phyloP scores from a whole-genome alignment of 2,888 invertebrate species.

The Metacarcinus magister region DNA sequence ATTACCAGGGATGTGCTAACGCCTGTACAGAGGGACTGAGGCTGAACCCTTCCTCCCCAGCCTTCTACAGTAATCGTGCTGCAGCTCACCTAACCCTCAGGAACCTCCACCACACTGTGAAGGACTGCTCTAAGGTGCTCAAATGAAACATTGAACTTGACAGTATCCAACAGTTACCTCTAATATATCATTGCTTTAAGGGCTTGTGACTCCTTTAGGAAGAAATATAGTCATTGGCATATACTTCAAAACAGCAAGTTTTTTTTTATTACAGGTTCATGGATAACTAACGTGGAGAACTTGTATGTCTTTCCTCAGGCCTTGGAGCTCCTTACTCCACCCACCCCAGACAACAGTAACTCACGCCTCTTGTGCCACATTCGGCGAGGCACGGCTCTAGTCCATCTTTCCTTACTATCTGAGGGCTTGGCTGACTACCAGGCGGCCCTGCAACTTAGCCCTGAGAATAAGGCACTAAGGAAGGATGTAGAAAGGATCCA shows the following conservation, averaged over 20 bases:
- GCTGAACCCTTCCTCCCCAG: slow-evolving; percentile 89
- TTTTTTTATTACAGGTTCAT: neutral
- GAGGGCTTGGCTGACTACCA: slow-evolving; percentile 91
- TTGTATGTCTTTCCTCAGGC: slow-evolving; percentile 86
- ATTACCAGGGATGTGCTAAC: slow-evolving; percentile 92
- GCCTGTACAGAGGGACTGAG: slow-evolving; percentile 92
- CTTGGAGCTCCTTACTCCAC: slow-evolving; percentile 90
- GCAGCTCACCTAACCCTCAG: slow-evolving; percentile 91
- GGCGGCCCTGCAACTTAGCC: slow-evolving; percentile 89
- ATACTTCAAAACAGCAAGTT: neutral
- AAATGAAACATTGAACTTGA: neutral
- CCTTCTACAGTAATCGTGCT: slow-evolving; percentile 91
- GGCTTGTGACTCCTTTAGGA: neutral
- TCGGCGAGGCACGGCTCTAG: slow-evolving; percentile 90
- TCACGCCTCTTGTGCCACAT: slow-evolving; percentile 90
- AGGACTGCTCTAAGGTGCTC: slow-evolving; percentile 87
- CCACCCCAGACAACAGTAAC: slow-evolving; percentile 89
- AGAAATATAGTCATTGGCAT: neutral
- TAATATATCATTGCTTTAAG: neutral
- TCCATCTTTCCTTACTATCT: slow-evolving; percentile 88
- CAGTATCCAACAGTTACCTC: neutral
- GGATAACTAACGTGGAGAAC: neutral
- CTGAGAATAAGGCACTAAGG: slow-evolving; percentile 88
- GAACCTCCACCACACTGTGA: slow-evolving; percentile 90
- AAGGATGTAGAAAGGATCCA: slow-evolving; percentile 86